Conservation (phyloP, 1,140 invertebrate species). For the Lepidurus packardi region DNA sequence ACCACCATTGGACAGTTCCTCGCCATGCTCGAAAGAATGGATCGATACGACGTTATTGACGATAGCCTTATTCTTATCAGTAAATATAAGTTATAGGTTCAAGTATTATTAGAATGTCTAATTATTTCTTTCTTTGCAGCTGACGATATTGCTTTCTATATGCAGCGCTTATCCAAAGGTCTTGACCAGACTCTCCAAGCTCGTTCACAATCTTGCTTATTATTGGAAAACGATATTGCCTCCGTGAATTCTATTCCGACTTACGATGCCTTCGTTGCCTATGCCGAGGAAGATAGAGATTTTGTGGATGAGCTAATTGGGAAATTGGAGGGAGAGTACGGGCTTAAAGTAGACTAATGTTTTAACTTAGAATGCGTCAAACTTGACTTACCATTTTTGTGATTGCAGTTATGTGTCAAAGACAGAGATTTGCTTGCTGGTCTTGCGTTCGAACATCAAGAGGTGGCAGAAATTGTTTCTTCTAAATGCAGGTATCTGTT, state of each 20-base stretch:
- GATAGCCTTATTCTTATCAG: constrained; percentile 54
- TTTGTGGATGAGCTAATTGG: constrained; percentile 57
- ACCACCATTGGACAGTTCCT: constrained; percentile 50
- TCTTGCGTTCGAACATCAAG: constrained; percentile 58
- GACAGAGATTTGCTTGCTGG: constrained; percentile 61
- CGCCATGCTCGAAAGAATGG: constrained; percentile 52
- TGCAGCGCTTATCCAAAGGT: constrained; percentile 40
- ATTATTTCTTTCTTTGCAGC: constrained; percentile 39
- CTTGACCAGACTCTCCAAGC: constrained; percentile 38
- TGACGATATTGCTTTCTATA: constrained; percentile 41
- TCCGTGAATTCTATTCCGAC: constrained; percentile 26
- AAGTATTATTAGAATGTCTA: constrained; percentile 1
- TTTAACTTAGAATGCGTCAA: background rate
- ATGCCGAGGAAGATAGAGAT: constrained; percentile 58
- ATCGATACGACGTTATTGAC: constrained; percentile 60
- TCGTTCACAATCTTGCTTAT: constrained; percentile 34
- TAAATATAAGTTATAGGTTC: constrained; percentile 42
- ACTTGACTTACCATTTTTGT: constrained; percentile 20
- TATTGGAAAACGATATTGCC: constrained; percentile 34
- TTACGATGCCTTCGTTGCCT: constrained; percentile 67
- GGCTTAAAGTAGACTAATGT: constrained; percentile 53
- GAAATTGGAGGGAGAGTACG: constrained; percentile 55
- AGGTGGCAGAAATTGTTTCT: constrained; percentile 63
- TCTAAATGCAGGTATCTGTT: constrained; percentile 65
- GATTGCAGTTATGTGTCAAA: constrained; percentile 56